Conservation (phyloP, 2,888 invertebrate genomes). For the Phengaris arion region DNA sequence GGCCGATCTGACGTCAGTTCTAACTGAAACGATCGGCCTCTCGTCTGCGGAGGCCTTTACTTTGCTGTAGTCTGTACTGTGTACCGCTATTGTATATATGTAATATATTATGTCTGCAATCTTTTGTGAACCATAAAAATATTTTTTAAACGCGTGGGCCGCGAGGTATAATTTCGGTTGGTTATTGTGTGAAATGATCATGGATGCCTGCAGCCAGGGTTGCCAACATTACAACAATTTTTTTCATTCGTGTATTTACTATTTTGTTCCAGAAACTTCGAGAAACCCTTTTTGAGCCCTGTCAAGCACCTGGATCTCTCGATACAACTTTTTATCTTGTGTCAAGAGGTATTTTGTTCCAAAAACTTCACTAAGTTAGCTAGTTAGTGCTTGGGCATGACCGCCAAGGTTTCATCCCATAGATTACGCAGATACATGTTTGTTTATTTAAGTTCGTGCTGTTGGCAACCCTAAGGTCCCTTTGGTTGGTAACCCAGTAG, state of each 20-base stretch:
- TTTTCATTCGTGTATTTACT: neutral
- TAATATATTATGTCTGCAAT: constrained; percentile 10
- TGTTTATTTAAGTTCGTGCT: neutral
- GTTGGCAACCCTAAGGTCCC: neutral
- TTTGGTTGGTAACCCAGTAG: constrained; percentile 14
- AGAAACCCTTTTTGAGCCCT: too few relatives aligned
- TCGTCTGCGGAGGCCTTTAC: neutral
- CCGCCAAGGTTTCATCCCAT: neutral
- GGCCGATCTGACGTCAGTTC: too few relatives aligned
- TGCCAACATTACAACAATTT: neutral
- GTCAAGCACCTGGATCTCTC: too few relatives aligned
- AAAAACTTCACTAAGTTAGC: too few relatives aligned
- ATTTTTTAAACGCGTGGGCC: constrained; percentile 22
- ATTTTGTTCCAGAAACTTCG: neutral
- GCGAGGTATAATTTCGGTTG: constrained; percentile 24
- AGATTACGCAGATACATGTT: neutral
- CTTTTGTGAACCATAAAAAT: constrained; percentile 17
- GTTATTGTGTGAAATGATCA: constrained; percentile 22
- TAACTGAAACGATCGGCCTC: too few relatives aligned
- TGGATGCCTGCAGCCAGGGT: constrained; percentile 1
- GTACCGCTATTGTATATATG: constrained; percentile 1
- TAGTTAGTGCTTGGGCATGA: neutral
- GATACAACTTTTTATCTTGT: too few relatives aligned
- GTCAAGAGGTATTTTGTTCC: too few relatives aligned
- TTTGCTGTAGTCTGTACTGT: neutral